Base-by-base conservation (phyloP, 2,113 vertebrate genomes). In the Rutilus rutilus region DNA sequence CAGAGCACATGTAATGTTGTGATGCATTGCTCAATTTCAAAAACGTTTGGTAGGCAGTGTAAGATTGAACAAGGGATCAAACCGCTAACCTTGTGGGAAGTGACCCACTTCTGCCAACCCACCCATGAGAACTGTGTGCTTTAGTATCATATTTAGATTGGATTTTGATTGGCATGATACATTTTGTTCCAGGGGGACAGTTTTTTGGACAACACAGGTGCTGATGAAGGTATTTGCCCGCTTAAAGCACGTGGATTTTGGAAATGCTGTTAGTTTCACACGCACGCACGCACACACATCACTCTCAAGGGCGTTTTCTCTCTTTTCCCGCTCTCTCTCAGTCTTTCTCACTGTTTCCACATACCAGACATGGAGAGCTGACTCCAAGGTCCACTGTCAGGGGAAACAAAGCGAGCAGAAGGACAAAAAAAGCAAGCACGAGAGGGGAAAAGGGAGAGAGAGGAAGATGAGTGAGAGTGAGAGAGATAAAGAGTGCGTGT, bases 301-400 rank as follows among this genome's bases (percentile, higher is more conserved):
- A 85, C 27, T 75, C 80, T 83, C 60, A 86, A 82, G 86, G 89
- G 89, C 86, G 19, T 87, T 89, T 89, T 90, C 59, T 90, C 67
- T 86, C 78, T 82, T 42, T 69, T 73, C 47, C 69, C 23, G 52
- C 67, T 71, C 60, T 71, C 33, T 25, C 36, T 54, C 73, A 5
- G 5, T 59, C 64, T 76, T 76, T 75, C 78, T 82, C 64, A 10
- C 64, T 69, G 19, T 67, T 57, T 12, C 78, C 87, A 50, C 82
- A 92, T 42, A 86, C 85, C 86, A 90, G 86, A 91, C 91, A 92
- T 92, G 91, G 91, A 90, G 90, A 50, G 89, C 78, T 89, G 86
- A 45, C 91, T 79, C 84, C 84, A 87, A 79, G 87, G 89, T 88
- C 74, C 84, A 82, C 88, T 84, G 90, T 90, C 84, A 87, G 84